Evolutionary conservation across 2,113 vertebrate genomes (phyloP).

Genomic region (Strigops habroptila): DNA sequence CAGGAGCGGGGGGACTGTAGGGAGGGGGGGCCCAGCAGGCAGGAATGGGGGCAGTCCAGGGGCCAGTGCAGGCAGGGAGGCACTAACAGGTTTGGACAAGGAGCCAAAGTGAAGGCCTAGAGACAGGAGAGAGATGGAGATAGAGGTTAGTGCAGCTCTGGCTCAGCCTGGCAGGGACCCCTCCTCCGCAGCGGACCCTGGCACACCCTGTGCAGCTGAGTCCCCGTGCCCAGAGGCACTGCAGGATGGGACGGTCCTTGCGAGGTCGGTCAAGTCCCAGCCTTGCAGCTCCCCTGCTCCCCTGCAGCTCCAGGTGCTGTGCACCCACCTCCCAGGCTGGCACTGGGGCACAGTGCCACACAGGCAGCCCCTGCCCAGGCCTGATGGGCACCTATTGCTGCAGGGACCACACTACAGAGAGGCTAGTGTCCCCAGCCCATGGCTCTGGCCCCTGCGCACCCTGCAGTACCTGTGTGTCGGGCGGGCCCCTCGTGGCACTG

Average conservation of each 20-base stretch:
- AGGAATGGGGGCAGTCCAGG: conserved; percentile 47
- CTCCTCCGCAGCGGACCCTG: not conserved
- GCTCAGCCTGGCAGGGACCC: not conserved
- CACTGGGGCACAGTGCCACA: fast-evolving
- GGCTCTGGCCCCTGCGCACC: fast-evolving
- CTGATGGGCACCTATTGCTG: conserved; percentile 49
- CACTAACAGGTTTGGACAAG: conserved; percentile 59
- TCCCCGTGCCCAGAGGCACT: not conserved
- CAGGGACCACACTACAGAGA: not conserved
- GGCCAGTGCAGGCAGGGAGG: conserved; percentile 43
- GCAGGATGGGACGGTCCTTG: fast-evolving
- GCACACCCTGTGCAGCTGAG: fast-evolving
- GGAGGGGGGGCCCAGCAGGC: conserved; percentile 42
- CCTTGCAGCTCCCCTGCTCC: not conserved
- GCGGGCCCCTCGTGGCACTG: conserved; percentile 56
- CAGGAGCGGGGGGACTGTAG: not conserved
- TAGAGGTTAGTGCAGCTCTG: not conserved
- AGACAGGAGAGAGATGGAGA: conserved; percentile 58
- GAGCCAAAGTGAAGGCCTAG: conserved; percentile 76
- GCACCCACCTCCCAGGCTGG: not conserved
- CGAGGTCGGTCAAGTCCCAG: not conserved
- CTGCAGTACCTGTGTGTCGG: not conserved
- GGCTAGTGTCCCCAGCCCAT: fast-evolving
- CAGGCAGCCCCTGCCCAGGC: not conserved
- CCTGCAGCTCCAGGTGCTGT: not conserved